Evolutionary conservation across 1,140 invertebrate species (phyloP), one percentile per base, ranked within the genome.

Genomic region (Drosophila asahinai): DNA sequence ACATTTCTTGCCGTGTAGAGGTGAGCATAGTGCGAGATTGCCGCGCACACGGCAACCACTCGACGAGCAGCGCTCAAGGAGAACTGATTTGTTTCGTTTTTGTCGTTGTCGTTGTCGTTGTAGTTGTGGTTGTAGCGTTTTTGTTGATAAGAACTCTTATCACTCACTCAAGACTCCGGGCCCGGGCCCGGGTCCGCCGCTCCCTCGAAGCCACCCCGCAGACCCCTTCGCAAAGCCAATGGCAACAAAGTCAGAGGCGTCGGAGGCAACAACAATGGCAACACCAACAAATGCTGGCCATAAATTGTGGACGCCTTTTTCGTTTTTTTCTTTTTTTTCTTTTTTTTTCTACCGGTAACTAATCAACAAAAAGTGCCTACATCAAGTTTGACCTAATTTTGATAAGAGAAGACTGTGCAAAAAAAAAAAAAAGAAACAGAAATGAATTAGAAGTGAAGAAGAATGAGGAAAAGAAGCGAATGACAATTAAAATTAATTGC

Each of bases 341-440:
- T 8, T 6, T 45, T 52, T 38, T 48, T 57, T 55, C 42, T 27
- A 63, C 54, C 54, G 45, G 43, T 51, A 73, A 71, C 77, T 84
- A 86, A 84, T 84, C 82, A 84, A 75, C 60, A 45, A 80, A 82
- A 82, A 76, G 80, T 78, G 68, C 59, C 80, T 73, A 77, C 80
- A 82, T 82, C 74, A 72, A 59, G 70, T 82, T 78, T 86, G 83
- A 86, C 83, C 83, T 64, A 86, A 86, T 86, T 84, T 86, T 86
- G 83, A 86, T 86, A 86, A 82, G 47, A 54, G 30, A 42, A 78
- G 74, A 63, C 80, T 81, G 78, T 66, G 82, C 82, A 59, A 81
- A 62, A 80, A 47, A 57, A 80, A 47, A 57, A 11, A 7, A n/a
- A 22, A 40, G 27, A 52, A 22, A 25, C 4, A 3, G 7, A 63